Evolutionary conservation across 1,140 invertebrate species (phyloP).

Genomic region (Drosophila mayri): DNA sequence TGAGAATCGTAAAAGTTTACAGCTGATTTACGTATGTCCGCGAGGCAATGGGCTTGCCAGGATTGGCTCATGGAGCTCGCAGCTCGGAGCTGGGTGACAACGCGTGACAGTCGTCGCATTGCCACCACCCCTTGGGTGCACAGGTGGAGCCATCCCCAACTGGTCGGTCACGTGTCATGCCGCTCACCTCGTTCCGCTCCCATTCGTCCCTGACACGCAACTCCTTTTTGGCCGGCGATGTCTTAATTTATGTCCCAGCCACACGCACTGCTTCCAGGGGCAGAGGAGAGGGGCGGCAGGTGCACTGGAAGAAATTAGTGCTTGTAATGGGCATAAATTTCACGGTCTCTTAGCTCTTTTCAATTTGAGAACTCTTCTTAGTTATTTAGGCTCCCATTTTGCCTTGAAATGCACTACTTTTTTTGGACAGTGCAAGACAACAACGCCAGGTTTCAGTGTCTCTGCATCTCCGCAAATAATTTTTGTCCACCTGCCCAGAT

Average conservation of each 20-base stretch:
- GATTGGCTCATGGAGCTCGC: background rate
- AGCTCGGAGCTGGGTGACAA: constrained; percentile 42
- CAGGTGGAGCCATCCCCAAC: constrained; percentile 11
- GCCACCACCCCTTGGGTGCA: background rate
- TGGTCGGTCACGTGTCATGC: constrained; percentile 68
- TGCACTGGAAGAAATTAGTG: constrained; percentile 4
- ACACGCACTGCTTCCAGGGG: constrained; percentile 44
- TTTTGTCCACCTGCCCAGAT: constrained; percentile 34
- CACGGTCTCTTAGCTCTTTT: too few species aligned
- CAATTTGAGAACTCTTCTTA: too few species aligned
- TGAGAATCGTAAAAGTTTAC: constrained; percentile 1
- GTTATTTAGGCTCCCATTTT: too few species aligned
- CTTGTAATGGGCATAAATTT: too few species aligned
- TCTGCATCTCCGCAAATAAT: constrained; percentile 38
- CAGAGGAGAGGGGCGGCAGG: background rate
- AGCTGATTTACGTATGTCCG: constrained; percentile 31
- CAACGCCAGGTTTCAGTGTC: constrained; percentile 30
- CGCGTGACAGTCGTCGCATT: constrained; percentile 54
- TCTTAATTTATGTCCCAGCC: constrained; percentile 68
- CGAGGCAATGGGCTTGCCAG: constrained; percentile 1
- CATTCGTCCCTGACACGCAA: constrained; percentile 58
- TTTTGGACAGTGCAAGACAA: constrained; percentile 20
- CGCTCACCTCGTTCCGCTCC: constrained; percentile 23
- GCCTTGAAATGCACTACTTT: too few species aligned
- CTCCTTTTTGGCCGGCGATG: constrained; percentile 31